Base-by-base conservation (phyloP, 2,113 vertebrate genomes). In the Choloepus hoffmanni region DNA sequence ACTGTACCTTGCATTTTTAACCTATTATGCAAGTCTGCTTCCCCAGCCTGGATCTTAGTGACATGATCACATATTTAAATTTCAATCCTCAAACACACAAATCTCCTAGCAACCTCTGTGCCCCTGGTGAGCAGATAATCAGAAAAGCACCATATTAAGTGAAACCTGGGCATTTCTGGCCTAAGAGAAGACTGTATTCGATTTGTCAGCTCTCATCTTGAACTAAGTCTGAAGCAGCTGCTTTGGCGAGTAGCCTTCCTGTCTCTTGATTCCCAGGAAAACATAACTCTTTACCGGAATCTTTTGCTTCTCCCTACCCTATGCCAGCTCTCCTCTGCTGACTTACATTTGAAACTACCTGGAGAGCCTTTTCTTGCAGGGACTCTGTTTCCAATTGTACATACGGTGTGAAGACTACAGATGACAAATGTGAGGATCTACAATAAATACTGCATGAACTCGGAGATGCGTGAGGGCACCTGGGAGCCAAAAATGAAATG, bases 401-500 rank as follows among this genome's bases (percentile, higher is more conserved):
- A 98, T 98, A 97, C 97, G 98, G 98, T 98, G 96, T 97, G 98
- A 98, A 98, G 98, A 98, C 98, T 98, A 98, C 98, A 98, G 98
- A 98, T 97, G 98, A 98, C 95, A 98, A 98, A 98, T 98, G 97
- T 95, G 97, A 98, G 92, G 30, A 81, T 95, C 98, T 98, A 97
- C 97, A 98, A 98, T 98, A 98, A 98, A 98, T 98, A 97, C 97
- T 97, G 95, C 96, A 96, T 97, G 98, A 98, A 98, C 97, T 98
- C 98, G 98, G 99, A 99, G 99, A 99, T 98, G 98, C 98, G 97
- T 96, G 97, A 89, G 96, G 96, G 70, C 98, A 97, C 98, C 98
- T 96, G 99, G 98, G 99, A 99, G 89, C 77, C 97, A 98, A 98
- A 98, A 99, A 99, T 99, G 98, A 99, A 99, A 99, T 99, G 98